phyloP scores from a whole-genome alignment of 2,888 invertebrate species.

The Lysandra coridon region DNA sequence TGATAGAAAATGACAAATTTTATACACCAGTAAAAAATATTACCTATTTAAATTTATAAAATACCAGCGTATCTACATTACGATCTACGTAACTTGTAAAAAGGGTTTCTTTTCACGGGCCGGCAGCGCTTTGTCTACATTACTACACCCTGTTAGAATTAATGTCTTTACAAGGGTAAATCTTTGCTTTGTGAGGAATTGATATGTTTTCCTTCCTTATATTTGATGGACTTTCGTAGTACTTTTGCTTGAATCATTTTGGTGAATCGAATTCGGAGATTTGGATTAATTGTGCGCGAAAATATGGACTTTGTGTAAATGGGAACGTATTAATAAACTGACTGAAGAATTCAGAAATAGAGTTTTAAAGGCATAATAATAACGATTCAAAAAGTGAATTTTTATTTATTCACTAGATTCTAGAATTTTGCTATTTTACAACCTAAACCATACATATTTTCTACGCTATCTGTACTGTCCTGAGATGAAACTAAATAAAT shows the following conservation, averaged over 20 bases:
- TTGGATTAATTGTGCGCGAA: not conserved
- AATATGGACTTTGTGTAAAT: not conserved
- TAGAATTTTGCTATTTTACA: too few species aligned
- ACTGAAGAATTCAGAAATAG: too few species aligned
- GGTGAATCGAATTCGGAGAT: not conserved
- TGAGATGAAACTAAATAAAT: too few species aligned
- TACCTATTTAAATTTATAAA: not conserved
- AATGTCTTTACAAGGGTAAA: constrained; percentile 60
- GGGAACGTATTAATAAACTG: not conserved
- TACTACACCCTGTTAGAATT: constrained; percentile 60
- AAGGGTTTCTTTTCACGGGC: constrained; percentile 72
- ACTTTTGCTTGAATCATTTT: not conserved
- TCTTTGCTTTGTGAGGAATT: constrained; percentile 50
- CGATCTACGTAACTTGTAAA: constrained; percentile 44
- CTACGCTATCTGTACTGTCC: too few species aligned
- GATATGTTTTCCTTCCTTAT: constrained; percentile 43
- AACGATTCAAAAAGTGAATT: too few species aligned
- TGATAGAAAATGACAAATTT: too few species aligned
- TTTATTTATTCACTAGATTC: too few species aligned
- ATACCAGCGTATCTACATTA: constrained; percentile 32
- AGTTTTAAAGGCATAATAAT: too few species aligned
- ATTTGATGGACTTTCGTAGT: constrained; percentile 33
- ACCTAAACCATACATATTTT: too few species aligned
- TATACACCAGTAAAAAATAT: too few species aligned
- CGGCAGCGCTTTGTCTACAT: constrained; percentile 55